These are phyloP conservation scores for Alosa sapidissima DNA, from an alignment of 2,797 vertebrate species.

Conservation along the genomic window DNA sequence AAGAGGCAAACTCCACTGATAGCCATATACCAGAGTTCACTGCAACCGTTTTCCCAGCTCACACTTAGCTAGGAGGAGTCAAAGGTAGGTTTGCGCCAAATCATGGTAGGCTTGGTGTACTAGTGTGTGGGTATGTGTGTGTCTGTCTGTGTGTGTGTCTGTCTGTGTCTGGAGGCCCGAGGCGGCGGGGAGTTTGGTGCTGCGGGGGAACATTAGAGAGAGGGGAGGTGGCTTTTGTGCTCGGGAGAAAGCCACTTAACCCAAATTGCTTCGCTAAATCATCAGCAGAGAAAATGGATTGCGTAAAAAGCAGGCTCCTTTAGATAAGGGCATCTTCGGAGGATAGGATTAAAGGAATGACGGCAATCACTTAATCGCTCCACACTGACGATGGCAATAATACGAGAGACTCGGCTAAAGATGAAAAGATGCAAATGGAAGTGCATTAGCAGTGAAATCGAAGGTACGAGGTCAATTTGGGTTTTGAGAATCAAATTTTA, in stretches of 20 bases:
- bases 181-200: background rate
- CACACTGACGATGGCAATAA: background rate
- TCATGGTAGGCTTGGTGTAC: background rate
- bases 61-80: no score
- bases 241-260: slow-evolving; percentile 31
- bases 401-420: background rate
- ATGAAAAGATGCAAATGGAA: background rate
- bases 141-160: background rate
- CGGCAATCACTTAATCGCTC: slow-evolving; percentile 16
- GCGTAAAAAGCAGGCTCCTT: slow-evolving; percentile 21
- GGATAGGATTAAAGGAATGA: background rate
- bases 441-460: background rate
- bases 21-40: background rate
- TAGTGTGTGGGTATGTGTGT: background rate
- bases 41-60: background rate
- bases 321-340: background rate
- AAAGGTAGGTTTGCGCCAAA: no score
- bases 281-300: slow-evolving; percentile 24
- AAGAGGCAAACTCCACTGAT: background rate
- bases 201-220: background rate
- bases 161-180: background rate
- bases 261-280: slow-evolving; percentile 29
- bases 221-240: background rate
- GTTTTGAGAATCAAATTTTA: background rate
- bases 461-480: background rate